Base-by-base conservation (phyloP, 1,140 invertebrate species). In the Microplitis mediator region DNA sequence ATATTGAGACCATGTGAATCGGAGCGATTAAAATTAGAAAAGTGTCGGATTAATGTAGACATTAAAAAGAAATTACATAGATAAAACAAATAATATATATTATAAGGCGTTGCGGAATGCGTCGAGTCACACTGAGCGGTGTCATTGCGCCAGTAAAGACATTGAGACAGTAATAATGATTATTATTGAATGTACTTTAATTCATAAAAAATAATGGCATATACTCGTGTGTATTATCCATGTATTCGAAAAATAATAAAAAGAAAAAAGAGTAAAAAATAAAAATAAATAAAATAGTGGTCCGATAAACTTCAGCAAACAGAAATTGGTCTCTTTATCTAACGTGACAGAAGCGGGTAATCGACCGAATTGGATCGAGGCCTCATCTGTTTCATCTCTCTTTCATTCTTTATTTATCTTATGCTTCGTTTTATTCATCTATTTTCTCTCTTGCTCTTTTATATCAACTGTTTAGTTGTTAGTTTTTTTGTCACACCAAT, bases 1-100 rank as follows among this genome's bases (percentile, higher is more conserved):
- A 56, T 68, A 76, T 74, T 61, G 72, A 62, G 69, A 72, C 72
- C 72, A 76, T 76, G 72, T 66, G 75, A 76, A 76, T 74, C 71
- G 69, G 75, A 72, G 75, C 67, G 74, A 75, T 75, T 73, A 76
- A 71, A 73, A 73, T 76, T 76, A 76, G 74, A 76, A 45, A 45
- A 66, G 60, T 63, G 32, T 50, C 72, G 65, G 69, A 69, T 71
- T 72, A 72, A 74, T 69, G 56, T 32, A 23, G 16, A n/a, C 52
- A 13, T 13, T 36, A 58, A 60, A 65, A 58, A 56, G 63, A 32
- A 23, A 54, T 14, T 50, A 70, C 14, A 56, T 23, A 45, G 23
- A 45, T 50, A 45, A 31, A 50, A 36, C 45, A 11, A 61, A 14
- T 11, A 52, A 4, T 23, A 23, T 23, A 61, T 34, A 23, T 71